Percentiles rank a stretch among this genome's conserved stretches.
Conservation (phyloP, 2,888 invertebrate genomes). For the Rosalia funebris region DNA sequence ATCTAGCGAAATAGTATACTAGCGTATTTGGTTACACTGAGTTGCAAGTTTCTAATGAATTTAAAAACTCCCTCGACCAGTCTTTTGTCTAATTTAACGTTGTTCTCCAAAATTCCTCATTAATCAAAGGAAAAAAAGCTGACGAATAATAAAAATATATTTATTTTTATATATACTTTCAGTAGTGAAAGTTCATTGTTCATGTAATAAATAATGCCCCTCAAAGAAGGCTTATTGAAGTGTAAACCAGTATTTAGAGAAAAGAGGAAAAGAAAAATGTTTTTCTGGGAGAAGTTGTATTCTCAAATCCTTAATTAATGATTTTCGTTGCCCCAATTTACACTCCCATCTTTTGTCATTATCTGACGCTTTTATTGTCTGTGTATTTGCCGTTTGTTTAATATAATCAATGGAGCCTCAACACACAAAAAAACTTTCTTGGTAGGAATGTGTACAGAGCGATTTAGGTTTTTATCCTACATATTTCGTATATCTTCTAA, state of each 20-base stretch:
- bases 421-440: no score
- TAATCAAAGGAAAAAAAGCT: neutral
- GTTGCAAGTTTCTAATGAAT: neutral
- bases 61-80: neutral
- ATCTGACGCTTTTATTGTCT: neutral
- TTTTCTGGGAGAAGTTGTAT: neutral
- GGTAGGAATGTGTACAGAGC: no score
- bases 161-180: neutral
- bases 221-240: no score
- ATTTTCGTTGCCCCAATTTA: no score
- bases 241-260: neutral
- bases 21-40: neutral
- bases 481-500: no score
- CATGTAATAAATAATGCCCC: neutral
- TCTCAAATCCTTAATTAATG: no score
- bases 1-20: neutral
- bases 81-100: neutral
- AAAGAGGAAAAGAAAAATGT: neutral
- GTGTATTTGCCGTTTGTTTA: no score
- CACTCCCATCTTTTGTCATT: neutral
- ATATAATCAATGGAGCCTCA: no score
- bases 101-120: neutral
- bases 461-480: no score
- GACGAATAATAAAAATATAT: neutral
- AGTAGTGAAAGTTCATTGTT: neutral